Percentiles rank a stretch among this genome's conserved stretches.
Conservation (phyloP, 2,113 vertebrate species). For the Aptenodytes patagonicus region DNA sequence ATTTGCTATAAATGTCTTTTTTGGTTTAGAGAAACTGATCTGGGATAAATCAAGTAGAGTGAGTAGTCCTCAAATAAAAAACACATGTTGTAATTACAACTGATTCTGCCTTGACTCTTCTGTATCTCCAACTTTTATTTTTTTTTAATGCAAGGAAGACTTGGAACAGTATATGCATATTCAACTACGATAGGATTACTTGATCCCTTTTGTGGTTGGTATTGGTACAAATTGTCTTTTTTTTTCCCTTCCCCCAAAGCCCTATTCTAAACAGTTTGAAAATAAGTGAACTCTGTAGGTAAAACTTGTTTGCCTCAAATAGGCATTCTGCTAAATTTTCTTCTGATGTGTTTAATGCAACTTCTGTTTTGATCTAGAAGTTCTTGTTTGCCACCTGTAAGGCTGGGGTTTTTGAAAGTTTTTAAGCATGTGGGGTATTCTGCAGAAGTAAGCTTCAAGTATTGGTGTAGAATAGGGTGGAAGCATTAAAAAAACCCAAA, state of each 20-base stretch:
- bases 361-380: background rate
- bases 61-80: background rate
- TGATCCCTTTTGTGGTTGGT: background rate
- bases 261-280: background rate
- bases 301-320: background rate
- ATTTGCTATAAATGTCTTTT: background rate
- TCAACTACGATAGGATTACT: background rate
- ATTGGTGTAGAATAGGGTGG: background rate
- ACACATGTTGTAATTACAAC: background rate
- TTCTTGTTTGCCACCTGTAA: background rate
- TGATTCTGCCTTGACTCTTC: background rate
- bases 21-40: background rate
- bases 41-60: background rate
- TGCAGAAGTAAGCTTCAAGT: background rate
- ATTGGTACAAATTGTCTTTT: background rate
- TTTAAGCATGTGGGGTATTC: background rate
- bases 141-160: background rate
- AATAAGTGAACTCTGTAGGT: background rate
- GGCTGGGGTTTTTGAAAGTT: too few relatives aligned
- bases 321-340: background rate
- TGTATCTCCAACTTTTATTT: background rate
- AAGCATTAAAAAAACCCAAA: background rate
- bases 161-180: accelerated
- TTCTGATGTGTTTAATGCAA: background rate
- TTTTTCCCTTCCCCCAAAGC: background rate